Evolutionary conservation across 2,888 invertebrate genomes (phyloP).

Genomic region (Ichneumoninae sp.): DNA sequence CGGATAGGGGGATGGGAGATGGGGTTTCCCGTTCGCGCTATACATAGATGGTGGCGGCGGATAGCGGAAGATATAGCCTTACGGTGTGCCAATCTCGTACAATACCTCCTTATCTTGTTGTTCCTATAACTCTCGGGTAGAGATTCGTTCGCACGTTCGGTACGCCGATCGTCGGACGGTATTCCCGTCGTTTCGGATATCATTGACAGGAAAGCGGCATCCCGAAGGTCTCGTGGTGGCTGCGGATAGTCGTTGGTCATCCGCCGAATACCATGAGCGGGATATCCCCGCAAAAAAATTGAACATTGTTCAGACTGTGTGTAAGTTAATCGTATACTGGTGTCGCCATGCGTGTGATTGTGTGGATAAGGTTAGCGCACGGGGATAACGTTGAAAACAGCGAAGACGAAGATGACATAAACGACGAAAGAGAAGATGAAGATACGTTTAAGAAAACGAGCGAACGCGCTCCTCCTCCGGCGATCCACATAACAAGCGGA

Average conservation of each 20-base stretch:
- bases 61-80: background rate
- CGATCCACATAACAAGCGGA: slow-evolving; percentile 24
- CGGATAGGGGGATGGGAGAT: background rate
- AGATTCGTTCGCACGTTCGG: slow-evolving; percentile 16
- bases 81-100: slow-evolving; percentile 9
- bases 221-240: slow-evolving; percentile 3
- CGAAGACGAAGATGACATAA: background rate
- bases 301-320: background rate
- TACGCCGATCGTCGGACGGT: background rate
- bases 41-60: slow-evolving; percentile 12
- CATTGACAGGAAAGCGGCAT: slow-evolving; percentile 13
- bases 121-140: slow-evolving; percentile 5
- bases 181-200: slow-evolving; percentile 26
- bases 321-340: background rate
- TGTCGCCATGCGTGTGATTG: background rate
- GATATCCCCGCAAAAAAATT: background rate
- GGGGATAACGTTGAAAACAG: background rate
- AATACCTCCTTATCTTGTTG: slow-evolving; percentile 56
- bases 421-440: background rate
- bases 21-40: background rate
- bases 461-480: background rate
- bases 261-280: background rate
- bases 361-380: background rate
- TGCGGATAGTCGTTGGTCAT: no score
- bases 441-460: slow-evolving; percentile 36